These are phyloP conservation scores for Sakesphorus luctuosus DNA, from an alignment of 2,113 vertebrate species.

Conservation along the genomic window DNA sequence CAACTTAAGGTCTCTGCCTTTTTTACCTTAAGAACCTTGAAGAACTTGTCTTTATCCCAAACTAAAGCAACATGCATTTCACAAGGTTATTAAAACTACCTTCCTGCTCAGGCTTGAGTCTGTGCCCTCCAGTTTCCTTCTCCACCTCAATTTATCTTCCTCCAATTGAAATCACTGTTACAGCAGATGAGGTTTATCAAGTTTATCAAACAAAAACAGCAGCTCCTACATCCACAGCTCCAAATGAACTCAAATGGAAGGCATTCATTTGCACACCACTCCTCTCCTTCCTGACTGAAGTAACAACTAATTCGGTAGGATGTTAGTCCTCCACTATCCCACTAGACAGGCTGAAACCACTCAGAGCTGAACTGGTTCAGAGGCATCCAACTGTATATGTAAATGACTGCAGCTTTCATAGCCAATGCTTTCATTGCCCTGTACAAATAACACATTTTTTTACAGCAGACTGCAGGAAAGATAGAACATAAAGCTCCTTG, in stretches of 20 bases:
- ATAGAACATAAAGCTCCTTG: background rate
- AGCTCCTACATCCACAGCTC: background rate
- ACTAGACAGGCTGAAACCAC: background rate
- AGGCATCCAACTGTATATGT: background rate
- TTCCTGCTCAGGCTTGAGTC: constrained; percentile 39
- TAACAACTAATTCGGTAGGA: background rate
- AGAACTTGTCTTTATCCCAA: background rate
- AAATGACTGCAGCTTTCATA: background rate
- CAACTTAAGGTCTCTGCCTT: background rate
- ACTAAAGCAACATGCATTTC: background rate
- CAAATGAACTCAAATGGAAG: constrained; percentile 14
- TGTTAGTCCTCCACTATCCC: background rate
- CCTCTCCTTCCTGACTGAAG: background rate
- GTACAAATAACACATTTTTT: background rate
- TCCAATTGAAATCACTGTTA: constrained; percentile 51
- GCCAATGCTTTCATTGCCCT: background rate
- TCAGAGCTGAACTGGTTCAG: background rate
- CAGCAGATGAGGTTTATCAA: constrained; percentile 41
- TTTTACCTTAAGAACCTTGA: background rate
- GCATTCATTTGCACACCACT: background rate
- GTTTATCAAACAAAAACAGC: constrained; percentile 43
- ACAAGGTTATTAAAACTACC: constrained; percentile 14
- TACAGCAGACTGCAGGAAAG: background rate
- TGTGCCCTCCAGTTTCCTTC: constrained; percentile 36
- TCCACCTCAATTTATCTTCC: constrained; percentile 56